Base-by-base conservation (phyloP, 2,113 vertebrate genomes). In the Microcebus murinus region DNA sequence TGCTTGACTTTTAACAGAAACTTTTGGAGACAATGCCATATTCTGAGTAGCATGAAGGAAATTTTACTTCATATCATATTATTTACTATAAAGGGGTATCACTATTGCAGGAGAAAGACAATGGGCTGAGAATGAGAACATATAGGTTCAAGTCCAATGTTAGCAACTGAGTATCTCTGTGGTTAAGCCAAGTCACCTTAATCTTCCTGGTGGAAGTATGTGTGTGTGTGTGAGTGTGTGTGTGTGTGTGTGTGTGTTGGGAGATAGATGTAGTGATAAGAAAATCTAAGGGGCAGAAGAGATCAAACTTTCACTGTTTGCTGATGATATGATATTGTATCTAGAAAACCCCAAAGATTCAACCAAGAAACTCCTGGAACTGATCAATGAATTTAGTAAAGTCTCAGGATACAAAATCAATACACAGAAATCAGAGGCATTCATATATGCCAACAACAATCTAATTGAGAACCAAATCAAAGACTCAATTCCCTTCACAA, bases 191-290 rank as follows among this genome's bases (percentile, higher is more conserved):
- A 67, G 39, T 61, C 42, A 50, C 74, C 59, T 45, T 23, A 65
- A 48, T 3, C 27, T 0, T 55, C 59, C 29, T 68, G 36, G 27
- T 4, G 6, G 57, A 63, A 11, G 21, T 1, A 18, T 55, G 0
- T 36, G 18, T 57, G 45, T 34, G 17, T n/a, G 45, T 61, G 31
- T 45, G 42, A 8, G 21, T 1, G 13, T 55, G 0, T 36, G 59
- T 36, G 18, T 57, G 45, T 45, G 6, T 2, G 27, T 17, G 17
- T 42, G 11, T 34, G 18, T 80, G 65, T 29, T 59, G 6, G 52
- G 29, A 31, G 29, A 25, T 13, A 67, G 63, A 15, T 31, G 8
- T 27, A 23, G 17, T 11, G 13, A 50, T 67, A 63, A 59, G 74
- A 83, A 81, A 77, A 63, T 79, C 42, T n/a, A 83, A 55, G n/a